A percentile compares a stretch with the other conserved stretches of the same genome.
These are phyloP conservation scores for Leucophenga montana DNA, from an alignment of 2,888 invertebrate genomes.

Conservation along the genomic window DNA sequence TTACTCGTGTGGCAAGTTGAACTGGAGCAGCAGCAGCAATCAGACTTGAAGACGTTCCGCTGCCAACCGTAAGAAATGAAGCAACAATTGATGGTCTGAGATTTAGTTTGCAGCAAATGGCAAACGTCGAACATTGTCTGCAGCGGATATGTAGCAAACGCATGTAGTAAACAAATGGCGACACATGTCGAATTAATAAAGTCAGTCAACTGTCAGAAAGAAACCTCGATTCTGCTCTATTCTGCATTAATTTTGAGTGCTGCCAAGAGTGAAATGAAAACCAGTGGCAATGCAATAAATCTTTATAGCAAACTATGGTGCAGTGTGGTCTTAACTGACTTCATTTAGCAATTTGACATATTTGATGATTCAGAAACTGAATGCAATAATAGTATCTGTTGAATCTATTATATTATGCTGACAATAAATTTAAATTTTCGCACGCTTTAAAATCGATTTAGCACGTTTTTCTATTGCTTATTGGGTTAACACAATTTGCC, in stretches of 20 bases:
- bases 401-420: no score
- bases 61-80: not conserved
- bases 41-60: conserved; percentile 1
- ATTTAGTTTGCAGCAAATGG: not conserved
- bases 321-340: not conserved
- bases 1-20: conserved; percentile 9
- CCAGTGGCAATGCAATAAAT: no score
- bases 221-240: not conserved
- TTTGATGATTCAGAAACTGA: no score
- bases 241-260: not conserved
- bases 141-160: not conserved
- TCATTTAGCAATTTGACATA: no score
- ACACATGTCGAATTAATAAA: conserved; percentile 23
- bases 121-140: conserved; percentile 5
- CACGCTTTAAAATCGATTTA: no score
- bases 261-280: not conserved
- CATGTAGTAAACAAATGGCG: not conserved
- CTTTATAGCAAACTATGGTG: not conserved
- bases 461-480: no score
- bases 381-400: no score
- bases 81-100: not conserved
- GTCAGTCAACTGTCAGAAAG: conserved; percentile 7
- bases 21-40: not conserved
- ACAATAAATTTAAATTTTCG: no score
- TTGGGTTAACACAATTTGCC: no score